Evolutionary conservation across 2,113 vertebrate species (phyloP).

Genomic region (Nipponia nippon): DNA sequence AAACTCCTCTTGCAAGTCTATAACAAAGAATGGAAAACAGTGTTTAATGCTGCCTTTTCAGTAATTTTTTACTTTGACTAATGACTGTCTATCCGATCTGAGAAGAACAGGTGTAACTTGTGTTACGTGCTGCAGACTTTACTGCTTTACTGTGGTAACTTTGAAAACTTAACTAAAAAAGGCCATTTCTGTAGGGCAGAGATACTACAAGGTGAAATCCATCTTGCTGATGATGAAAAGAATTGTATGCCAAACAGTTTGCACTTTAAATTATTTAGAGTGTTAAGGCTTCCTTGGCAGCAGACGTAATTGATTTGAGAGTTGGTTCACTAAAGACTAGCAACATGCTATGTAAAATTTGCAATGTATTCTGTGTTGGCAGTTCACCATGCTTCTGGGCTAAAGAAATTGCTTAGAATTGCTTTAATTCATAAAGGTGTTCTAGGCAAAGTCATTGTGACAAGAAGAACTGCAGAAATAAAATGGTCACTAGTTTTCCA

Average conservation of each 20-base stretch:
- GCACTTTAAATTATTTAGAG: conserved; percentile 70
- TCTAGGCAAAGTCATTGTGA: background rate
- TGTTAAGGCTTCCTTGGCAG: conserved; percentile 56
- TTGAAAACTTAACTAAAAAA: conserved; percentile 53
- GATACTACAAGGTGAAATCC: conserved; percentile 52
- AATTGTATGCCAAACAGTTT: conserved; percentile 3
- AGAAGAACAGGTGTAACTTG: conserved; percentile 25
- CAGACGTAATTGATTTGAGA: conserved; percentile 65
- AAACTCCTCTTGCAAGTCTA: background rate
- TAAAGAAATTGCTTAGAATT: conserved; percentile 12
- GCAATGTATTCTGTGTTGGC: conserved; percentile 21
- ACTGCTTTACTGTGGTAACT: conserved; percentile 18
- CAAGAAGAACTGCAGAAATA: background rate
- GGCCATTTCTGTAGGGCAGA: conserved; percentile 48
- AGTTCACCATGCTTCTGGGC: conserved; percentile 10
- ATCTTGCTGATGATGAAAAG: conserved; percentile 52
- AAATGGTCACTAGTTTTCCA: background rate
- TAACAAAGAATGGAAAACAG: background rate
- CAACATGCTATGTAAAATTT: conserved; percentile 41
- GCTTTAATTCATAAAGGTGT: background rate
- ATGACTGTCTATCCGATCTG: background rate
- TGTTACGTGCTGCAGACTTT: background rate
- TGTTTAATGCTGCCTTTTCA: background rate
- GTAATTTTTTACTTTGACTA: conserved; percentile 33
- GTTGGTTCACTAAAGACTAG: conserved; percentile 51